Base-by-base conservation (phyloP, 2,113 vertebrate species). In the Glareola pratincola region DNA sequence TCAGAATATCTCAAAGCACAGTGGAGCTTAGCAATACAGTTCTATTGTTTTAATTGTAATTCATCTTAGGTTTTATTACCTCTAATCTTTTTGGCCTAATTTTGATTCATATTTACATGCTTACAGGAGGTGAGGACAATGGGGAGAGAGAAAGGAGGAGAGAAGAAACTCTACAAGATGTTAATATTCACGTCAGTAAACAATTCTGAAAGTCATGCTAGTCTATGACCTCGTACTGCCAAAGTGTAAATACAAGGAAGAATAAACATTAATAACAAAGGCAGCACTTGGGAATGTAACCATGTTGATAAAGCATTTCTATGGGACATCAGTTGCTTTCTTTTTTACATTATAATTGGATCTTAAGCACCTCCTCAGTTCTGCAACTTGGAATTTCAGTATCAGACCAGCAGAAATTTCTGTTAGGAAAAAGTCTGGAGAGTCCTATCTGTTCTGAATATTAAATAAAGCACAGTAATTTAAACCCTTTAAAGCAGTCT, bases 81-180 rank as follows among this genome's bases (percentile, higher is more conserved):
- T 94, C 53, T 66, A 34, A 93, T 76, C 59, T 59, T 92, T 96
- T 67, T 77, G 84, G 87, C 87, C 87, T 94, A 69, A 92, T 97
- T 97, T 96, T 85, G 53, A 85, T 94, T 94, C 71, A 69, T 71
- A 59, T 51, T 73, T 88, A 69, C 74, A 63, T 13, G 19, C 57
- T 72, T 94, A 88, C 63, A 85, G 66, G 90, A 86, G 84, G 68
- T 26, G 72, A 71, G 47, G 71, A 67, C 2, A 26, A 86, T 76
- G 50, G 23, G 67, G 60, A 94, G 79, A 90, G 51, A 90, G 47
- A 57, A 72, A 10, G 47, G n/a, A 67, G 91, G 50, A 88, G 75
- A 90, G 51, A 79, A 68, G 29, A 56, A 75, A 26, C 23, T 60
- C 54, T 34, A 21, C 39, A 87, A 56, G 20, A 92, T 53, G 71